A percentile compares a stretch with the other conserved stretches of the same genome.
Evolutionary conservation across 2,888 invertebrate genomes (phyloP).

Genomic region (Ctena decussata): DNA sequence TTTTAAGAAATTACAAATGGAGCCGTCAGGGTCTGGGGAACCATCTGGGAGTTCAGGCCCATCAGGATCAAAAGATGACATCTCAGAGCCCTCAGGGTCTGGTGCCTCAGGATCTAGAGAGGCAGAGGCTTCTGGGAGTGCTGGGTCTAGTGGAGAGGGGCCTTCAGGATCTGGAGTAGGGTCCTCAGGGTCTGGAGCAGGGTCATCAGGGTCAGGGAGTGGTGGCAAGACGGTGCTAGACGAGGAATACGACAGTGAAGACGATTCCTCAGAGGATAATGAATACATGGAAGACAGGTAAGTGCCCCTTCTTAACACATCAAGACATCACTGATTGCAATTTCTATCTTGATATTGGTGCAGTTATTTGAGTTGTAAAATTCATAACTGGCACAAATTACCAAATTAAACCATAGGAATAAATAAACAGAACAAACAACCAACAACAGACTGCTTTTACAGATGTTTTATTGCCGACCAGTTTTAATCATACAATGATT

Average conservation of each 20-base stretch:
- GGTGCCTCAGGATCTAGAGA: neutral
- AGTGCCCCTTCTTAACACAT: too few species aligned
- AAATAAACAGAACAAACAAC: too few species aligned
- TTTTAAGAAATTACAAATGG: too few species aligned
- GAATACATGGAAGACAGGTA: slow-evolving; percentile 60
- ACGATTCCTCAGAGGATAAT: slow-evolving; percentile 76
- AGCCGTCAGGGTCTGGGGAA: slow-evolving; percentile 1
- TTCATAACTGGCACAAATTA: too few species aligned
- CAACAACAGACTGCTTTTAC: too few species aligned
- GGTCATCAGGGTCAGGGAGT: neutral
- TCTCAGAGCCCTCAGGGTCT: slow-evolving; percentile 11
- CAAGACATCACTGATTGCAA: too few species aligned
- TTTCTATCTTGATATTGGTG: too few species aligned
- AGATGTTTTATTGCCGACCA: too few species aligned
- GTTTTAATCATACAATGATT: too few species aligned
- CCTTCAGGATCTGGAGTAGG: slow-evolving; percentile 42
- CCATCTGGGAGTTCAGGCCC: slow-evolving; percentile 11
- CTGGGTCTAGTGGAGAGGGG: slow-evolving; percentile 15
- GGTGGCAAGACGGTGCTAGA: neutral
- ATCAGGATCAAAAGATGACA: neutral
- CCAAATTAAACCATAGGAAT: too few species aligned
- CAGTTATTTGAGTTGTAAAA: too few species aligned
- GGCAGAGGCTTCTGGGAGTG: neutral
- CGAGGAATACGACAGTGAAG: slow-evolving; percentile 87
- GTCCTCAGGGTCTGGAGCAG: neutral